phyloP scores from a whole-genome alignment of 2,113 vertebrate species.

The Hyla sarda region DNA sequence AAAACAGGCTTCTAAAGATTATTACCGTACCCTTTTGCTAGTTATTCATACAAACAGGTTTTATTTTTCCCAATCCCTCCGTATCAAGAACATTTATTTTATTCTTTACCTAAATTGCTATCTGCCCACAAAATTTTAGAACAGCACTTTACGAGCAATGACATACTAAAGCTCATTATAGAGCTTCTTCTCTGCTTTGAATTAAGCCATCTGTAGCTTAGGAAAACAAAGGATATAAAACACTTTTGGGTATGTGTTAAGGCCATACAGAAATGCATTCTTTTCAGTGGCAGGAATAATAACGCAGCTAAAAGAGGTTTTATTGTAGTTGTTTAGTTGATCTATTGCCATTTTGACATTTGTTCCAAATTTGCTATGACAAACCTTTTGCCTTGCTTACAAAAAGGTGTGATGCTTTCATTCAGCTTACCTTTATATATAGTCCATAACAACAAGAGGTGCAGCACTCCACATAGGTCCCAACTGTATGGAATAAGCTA shows the following conservation, averaged over 20 bases:
- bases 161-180: slow-evolving; percentile 41
- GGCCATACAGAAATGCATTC: slow-evolving; percentile 19
- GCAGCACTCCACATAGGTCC: too few species aligned
- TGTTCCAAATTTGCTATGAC: slow-evolving; percentile 19
- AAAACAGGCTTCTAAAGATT: slow-evolving; percentile 16
- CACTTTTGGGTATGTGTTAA: slow-evolving; percentile 33
- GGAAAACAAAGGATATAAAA: slow-evolving; percentile 50
- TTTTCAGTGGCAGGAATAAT: slow-evolving; percentile 29
- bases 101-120: slow-evolving; percentile 40
- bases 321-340: slow-evolving; percentile 41
- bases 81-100: slow-evolving; percentile 36
- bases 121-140: slow-evolving; percentile 42
- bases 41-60: slow-evolving; percentile 34
- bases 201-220: slow-evolving; percentile 51
- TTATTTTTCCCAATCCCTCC: slow-evolving; percentile 43
- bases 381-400: not conserved
- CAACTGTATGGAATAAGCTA: too few species aligned
- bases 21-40: slow-evolving; percentile 18
- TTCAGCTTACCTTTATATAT: not conserved
- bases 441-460: too few species aligned
- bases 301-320: slow-evolving; percentile 13
- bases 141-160: slow-evolving; percentile 31
- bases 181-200: slow-evolving; percentile 25
- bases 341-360: slow-evolving; percentile 24
- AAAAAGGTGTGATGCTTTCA: not conserved